Evolutionary conservation across 2,888 invertebrate species (phyloP).

Genomic region (Halictus ligatus): DNA sequence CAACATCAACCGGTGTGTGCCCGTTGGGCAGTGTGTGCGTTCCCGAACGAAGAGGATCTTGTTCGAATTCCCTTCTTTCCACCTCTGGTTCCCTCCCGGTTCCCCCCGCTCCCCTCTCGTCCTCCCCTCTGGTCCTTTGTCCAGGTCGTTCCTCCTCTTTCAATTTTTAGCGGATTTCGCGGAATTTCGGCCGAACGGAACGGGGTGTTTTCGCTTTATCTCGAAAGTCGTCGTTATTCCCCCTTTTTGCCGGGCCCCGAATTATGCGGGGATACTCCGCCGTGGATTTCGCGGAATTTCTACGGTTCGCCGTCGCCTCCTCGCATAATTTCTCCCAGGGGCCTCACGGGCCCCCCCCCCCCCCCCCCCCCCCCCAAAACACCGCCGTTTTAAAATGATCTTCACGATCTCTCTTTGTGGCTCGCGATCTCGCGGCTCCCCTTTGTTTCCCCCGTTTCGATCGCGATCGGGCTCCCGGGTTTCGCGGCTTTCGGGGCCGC

Average conservation of each 20-base stretch:
- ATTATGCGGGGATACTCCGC: conserved; percentile 66
- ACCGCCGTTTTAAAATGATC: background rate
- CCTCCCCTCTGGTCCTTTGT: conserved; percentile 47
- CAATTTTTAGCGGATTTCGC: conserved; percentile 76
- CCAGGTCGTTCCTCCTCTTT: conserved; percentile 40
- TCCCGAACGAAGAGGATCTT: conserved; percentile 12
- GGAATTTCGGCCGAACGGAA: conserved; percentile 68
- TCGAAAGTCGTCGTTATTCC: conserved; percentile 16
- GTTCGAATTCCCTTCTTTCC: conserved; percentile 18
- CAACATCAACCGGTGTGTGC: background rate
- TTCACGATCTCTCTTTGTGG: conserved; percentile 5
- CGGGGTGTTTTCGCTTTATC: conserved; percentile 66
- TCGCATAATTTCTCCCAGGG: conserved; percentile 39
- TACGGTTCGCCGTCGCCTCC: conserved; percentile 26
- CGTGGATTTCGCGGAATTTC: conserved; percentile 69
- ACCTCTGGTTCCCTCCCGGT: conserved; percentile 47
- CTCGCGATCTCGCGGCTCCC: conserved; percentile 14
- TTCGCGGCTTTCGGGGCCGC: conserved; percentile 31
- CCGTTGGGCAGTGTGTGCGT: background rate
- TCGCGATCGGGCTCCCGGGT: conserved; percentile 14
- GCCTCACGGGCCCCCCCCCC: background rate
- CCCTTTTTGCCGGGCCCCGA: conserved; percentile 51
- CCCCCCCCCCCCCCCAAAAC: background rate
- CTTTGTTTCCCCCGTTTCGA: conserved; percentile 37
- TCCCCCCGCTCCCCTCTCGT: too few relatives aligned